Evolutionary conservation across 2,113 vertebrate species (phyloP).

Genomic region (Apodemus speciosus): DNA sequence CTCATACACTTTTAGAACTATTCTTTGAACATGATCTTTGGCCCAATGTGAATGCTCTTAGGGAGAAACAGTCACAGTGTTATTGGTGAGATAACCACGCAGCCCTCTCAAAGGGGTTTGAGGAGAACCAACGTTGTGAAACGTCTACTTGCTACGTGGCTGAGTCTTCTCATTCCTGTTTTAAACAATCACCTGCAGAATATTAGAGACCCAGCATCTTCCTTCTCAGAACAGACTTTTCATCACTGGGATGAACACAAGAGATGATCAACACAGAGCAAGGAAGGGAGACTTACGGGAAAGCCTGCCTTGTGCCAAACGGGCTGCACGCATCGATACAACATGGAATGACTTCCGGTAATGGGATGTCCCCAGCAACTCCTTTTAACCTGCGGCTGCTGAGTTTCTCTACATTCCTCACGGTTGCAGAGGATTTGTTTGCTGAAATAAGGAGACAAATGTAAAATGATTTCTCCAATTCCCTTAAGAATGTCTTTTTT

Average conservation of each 20-base stretch:
- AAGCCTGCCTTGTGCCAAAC: neutral
- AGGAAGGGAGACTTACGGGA: neutral
- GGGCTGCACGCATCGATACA: neutral
- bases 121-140: neutral
- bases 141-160: neutral
- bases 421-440: neutral
- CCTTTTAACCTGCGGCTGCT: neutral
- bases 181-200: too few species aligned
- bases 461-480: neutral
- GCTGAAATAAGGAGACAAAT: neutral
- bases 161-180: neutral
- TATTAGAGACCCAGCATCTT: neutral
- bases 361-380: neutral
- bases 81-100: neutral
- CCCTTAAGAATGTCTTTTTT: neutral
- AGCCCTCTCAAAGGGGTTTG: neutral
- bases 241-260: neutral
- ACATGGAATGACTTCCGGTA: neutral
- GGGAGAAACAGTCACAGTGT: neutral
- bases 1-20: neutral
- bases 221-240: neutral
- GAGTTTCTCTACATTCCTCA: neutral
- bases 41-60: neutral
- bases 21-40: constrained; percentile 33
- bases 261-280: neutral